Conservation (phyloP, 2,797 vertebrate species). For the Malacoctenus gilli region DNA sequence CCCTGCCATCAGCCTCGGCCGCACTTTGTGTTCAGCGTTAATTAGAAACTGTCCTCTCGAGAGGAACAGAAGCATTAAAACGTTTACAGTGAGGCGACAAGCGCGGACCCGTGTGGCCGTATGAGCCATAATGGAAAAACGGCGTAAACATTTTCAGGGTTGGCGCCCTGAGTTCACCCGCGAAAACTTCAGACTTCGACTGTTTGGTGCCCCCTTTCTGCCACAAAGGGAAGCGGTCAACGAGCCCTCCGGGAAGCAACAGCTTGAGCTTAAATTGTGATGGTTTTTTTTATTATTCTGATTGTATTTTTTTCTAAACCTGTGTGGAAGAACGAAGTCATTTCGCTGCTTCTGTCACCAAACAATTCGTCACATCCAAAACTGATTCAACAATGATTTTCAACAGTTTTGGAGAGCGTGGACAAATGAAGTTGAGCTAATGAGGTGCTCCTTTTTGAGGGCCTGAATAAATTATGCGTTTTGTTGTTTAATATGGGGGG, state of each 20-base stretch:
- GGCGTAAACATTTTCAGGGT: too few relatives aligned
- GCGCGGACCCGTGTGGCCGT: background rate
- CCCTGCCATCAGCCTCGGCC: background rate
- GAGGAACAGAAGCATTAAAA: conserved; percentile 6
- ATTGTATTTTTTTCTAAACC: too few relatives aligned
- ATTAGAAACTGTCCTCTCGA: conserved; percentile 6
- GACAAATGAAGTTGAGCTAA: background rate
- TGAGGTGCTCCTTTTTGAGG: background rate
- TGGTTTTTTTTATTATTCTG: too few relatives aligned
- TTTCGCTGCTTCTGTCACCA: background rate
- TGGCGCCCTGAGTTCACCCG: too few relatives aligned
- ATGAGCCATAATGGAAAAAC: too few relatives aligned
- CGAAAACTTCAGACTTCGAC: too few relatives aligned
- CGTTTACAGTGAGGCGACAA: background rate
- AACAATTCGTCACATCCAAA: background rate
- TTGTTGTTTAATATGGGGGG: background rate
- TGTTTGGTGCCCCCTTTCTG: too few relatives aligned
- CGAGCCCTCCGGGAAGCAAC: too few relatives aligned
- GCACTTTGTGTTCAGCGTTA: conserved; percentile 1
- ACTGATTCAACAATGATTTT: background rate
- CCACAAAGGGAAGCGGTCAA: too few relatives aligned
- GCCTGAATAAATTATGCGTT: background rate
- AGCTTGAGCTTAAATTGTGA: too few relatives aligned
- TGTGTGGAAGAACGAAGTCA: background rate
- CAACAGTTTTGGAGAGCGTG: background rate